Evolutionary conservation across 2,888 invertebrate genomes (phyloP).

Genomic region (Scelioninae gen. 1): DNA sequence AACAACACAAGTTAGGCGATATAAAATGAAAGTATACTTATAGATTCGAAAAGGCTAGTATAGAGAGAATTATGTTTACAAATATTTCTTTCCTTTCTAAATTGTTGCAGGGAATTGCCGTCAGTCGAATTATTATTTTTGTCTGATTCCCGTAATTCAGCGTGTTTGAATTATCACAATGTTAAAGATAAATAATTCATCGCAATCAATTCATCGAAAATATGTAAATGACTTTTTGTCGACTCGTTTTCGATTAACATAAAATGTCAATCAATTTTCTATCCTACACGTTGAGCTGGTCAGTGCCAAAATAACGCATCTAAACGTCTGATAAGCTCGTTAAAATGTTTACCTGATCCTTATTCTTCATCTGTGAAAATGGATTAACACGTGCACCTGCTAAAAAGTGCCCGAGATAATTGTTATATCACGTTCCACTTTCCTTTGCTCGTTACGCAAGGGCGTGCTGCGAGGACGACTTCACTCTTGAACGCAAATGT

Average conservation of each 20-base stretch:
- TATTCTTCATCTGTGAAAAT: constrained; percentile 9
- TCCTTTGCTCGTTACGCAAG: constrained; percentile 42
- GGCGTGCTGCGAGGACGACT: constrained; percentile 27
- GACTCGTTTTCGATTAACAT: constrained; percentile 23
- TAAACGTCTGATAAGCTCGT: constrained; percentile 5
- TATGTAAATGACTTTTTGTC: constrained; percentile 38
- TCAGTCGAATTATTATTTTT: constrained; percentile 11
- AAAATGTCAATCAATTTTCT: constrained; percentile 31
- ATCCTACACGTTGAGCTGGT: constrained; percentile 27
- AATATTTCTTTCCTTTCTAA: no score
- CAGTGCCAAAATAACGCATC: constrained; percentile 18
- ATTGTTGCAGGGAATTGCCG: background rate
- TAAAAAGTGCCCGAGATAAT: constrained; percentile 27
- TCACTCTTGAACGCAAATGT: constrained; percentile 17
- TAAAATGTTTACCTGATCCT: background rate
- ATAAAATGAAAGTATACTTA: no score
- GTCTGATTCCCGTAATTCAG: no score
- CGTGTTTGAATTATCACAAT: constrained; percentile 5
- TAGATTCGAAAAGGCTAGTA: no score
- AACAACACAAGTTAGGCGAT: no score
- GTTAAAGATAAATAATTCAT: constrained; percentile 24
- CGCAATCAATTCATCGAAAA: constrained; percentile 39
- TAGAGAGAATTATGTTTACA: no score
- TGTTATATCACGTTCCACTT: constrained; percentile 50
- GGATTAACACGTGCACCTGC: constrained; percentile 6